These are phyloP conservation scores for Pheosia tremula DNA, from an alignment of 2,888 invertebrate species.

Conservation along the genomic window DNA sequence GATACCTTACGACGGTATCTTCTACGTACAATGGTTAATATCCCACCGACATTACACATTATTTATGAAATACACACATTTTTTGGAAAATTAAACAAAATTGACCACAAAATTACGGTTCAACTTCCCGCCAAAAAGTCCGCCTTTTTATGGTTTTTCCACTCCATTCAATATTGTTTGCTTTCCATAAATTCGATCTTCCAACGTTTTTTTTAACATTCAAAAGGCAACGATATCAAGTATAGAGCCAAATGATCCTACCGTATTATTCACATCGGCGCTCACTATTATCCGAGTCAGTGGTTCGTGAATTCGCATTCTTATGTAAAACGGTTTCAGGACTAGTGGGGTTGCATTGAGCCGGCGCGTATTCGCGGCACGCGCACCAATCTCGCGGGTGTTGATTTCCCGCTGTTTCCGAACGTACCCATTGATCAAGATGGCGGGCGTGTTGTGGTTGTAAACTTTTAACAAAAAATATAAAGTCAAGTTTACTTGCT, in stretches of 20 bases:
- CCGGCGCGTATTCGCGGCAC: constrained; percentile 72
- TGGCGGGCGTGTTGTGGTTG: constrained; percentile 44
- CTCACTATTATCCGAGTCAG: constrained; percentile 75
- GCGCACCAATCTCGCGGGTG: constrained; percentile 69
- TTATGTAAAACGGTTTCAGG: constrained; percentile 71
- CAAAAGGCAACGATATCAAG: constrained; percentile 40
- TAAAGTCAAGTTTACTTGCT: background rate
- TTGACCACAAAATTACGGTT: too few relatives aligned
- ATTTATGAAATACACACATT: too few relatives aligned
- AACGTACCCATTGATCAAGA: constrained; percentile 64
- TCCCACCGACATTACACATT: too few relatives aligned
- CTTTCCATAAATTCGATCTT: constrained; percentile 52
- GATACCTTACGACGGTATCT: too few relatives aligned
- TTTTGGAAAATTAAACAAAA: too few relatives aligned
- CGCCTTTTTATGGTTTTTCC: too few relatives aligned
- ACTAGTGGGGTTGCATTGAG: constrained; percentile 42
- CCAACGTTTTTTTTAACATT: constrained; percentile 57
- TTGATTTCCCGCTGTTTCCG: constrained; percentile 64
- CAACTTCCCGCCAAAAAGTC: too few relatives aligned
- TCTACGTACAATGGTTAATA: too few relatives aligned
- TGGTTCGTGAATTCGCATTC: constrained; percentile 73
- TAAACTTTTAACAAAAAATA: constrained; percentile 13
- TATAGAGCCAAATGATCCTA: constrained; percentile 48
- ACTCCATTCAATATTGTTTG: too few relatives aligned
- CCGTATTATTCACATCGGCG: constrained; percentile 54